phyloP scores from a whole-genome alignment of 2,888 invertebrate species.

The Drosophila pegasa region DNA sequence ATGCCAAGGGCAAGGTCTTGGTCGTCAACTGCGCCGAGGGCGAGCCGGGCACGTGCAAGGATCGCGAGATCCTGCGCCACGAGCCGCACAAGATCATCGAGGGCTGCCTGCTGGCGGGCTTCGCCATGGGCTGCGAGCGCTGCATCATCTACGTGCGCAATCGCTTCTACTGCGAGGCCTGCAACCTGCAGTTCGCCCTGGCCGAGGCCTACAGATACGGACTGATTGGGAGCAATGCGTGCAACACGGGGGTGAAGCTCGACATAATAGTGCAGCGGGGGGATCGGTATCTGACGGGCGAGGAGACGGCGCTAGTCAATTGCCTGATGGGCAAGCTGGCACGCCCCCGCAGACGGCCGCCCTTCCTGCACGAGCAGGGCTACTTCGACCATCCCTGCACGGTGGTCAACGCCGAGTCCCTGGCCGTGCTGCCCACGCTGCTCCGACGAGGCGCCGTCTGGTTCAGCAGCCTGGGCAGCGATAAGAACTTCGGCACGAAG shows the following conservation, averaged over 20 bases:
- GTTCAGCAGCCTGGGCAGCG: slow-evolving; percentile 97
- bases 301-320: slow-evolving; percentile 99
- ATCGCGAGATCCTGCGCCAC: slow-evolving; percentile 98
- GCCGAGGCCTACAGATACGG: slow-evolving; percentile 98
- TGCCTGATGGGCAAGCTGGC: slow-evolving; percentile 98
- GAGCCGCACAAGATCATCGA: slow-evolving; percentile 98
- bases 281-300: slow-evolving; percentile 99
- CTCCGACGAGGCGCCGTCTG: slow-evolving; percentile 96
- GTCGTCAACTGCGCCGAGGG: slow-evolving; percentile 99
- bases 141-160: slow-evolving; percentile 99
- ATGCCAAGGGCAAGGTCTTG: slow-evolving; percentile 89
- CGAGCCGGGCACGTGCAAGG: slow-evolving; percentile 98
- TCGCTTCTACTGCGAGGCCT: slow-evolving; percentile 99
- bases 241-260: slow-evolving; percentile 97
- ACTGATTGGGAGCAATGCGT: slow-evolving; percentile 96
- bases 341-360: slow-evolving; percentile 98
- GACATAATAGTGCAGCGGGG: slow-evolving; percentile 98
- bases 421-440: slow-evolving; percentile 97
- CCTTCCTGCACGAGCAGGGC: slow-evolving; percentile 99
- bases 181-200: slow-evolving; percentile 97
- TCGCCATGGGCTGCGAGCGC: slow-evolving; percentile 96
- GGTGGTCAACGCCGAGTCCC: slow-evolving; percentile 98
- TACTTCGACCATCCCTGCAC: slow-evolving; percentile 99
- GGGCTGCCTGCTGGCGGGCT: slow-evolving; percentile 96
- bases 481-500: slow-evolving; percentile 98